These are phyloP conservation scores for Ferdinandea cuprea DNA, from an alignment of 2,888 invertebrate species.

Conservation along the genomic window DNA sequence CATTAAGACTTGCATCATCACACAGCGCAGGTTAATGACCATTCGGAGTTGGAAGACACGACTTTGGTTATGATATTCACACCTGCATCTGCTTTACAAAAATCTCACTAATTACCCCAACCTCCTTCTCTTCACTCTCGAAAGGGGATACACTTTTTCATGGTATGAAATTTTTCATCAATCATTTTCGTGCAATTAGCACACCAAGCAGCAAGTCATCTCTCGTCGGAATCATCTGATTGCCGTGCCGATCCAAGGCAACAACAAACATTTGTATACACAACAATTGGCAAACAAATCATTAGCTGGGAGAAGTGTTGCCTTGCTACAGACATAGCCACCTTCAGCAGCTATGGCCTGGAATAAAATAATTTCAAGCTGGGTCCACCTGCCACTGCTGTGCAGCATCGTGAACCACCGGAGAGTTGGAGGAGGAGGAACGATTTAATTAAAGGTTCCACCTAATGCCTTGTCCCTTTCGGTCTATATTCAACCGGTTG, in stretches of 20 bases:
- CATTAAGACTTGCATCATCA: neutral
- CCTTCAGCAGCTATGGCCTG: constrained; percentile 11
- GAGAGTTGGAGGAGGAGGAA: constrained; percentile 25
- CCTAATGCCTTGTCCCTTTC: constrained; percentile 45
- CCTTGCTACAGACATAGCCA: constrained; percentile 13
- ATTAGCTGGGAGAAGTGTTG: constrained; percentile 60
- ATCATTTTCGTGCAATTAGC: constrained; percentile 68
- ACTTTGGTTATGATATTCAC: constrained; percentile 12
- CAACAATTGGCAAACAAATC: constrained; percentile 70
- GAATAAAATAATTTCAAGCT: constrained; percentile 56
- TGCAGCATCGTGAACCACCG: neutral
- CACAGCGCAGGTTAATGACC: constrained; percentile 4
- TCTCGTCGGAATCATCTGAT: constrained; percentile 45
- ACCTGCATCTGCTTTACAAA: constrained; percentile 27
- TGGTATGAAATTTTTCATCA: constrained; percentile 46
- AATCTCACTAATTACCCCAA: constrained; percentile 49
- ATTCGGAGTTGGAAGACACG: neutral
- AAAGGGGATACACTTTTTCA: constrained; percentile 22
- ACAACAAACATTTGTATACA: constrained; percentile 60
- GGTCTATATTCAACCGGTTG: constrained; percentile 51
- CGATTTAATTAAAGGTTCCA: constrained; percentile 71
- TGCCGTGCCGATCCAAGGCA: constrained; percentile 53
- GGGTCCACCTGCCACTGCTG: constrained; percentile 47
- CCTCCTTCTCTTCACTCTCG: too few species aligned
- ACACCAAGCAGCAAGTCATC: constrained; percentile 19